Evolutionary conservation across 2,888 invertebrate species (phyloP).

Genomic region (Sarcophaga subvicina): DNA sequence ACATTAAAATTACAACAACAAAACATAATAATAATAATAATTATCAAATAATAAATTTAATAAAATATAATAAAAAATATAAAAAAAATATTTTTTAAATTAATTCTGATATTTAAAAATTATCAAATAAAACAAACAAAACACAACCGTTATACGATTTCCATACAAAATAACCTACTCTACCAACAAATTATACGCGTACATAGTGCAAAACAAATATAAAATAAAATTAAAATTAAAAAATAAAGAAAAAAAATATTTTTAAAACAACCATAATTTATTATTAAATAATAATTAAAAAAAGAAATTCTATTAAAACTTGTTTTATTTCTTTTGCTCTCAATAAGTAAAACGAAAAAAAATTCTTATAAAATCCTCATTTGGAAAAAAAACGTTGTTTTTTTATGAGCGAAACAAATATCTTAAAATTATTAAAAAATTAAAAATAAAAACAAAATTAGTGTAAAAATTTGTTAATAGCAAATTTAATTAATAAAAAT

Average conservation of each 20-base stretch:
- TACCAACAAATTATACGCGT: conserved; percentile 75
- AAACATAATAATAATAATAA: conserved; percentile 47
- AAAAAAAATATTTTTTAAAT: conserved; percentile 72
- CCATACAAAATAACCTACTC: conserved; percentile 66
- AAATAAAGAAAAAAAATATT: conserved; percentile 56
- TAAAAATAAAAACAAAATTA: neutral
- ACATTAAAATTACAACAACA: conserved; percentile 59
- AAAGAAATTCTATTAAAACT: conserved; percentile 38
- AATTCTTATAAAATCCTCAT: neutral
- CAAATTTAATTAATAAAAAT: neutral
- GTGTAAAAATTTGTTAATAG: neutral
- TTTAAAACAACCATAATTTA: conserved; percentile 26
- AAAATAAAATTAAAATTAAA: conserved; percentile 58
- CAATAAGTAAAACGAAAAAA: neutral
- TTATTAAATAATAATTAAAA: conserved; percentile 31
- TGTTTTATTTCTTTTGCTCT: neutral
- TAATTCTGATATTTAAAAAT: conserved; percentile 70
- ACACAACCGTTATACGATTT: conserved; percentile 58
- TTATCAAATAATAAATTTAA: conserved; percentile 55
- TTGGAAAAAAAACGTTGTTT: neutral
- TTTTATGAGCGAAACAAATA: neutral
- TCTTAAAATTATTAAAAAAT: neutral
- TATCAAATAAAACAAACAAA: conserved; percentile 61
- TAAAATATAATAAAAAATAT: conserved; percentile 35
- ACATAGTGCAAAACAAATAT: conserved; percentile 77